Conservation (phyloP, 2,888 invertebrate species). For the Teleogryllus oceanicus region DNA sequence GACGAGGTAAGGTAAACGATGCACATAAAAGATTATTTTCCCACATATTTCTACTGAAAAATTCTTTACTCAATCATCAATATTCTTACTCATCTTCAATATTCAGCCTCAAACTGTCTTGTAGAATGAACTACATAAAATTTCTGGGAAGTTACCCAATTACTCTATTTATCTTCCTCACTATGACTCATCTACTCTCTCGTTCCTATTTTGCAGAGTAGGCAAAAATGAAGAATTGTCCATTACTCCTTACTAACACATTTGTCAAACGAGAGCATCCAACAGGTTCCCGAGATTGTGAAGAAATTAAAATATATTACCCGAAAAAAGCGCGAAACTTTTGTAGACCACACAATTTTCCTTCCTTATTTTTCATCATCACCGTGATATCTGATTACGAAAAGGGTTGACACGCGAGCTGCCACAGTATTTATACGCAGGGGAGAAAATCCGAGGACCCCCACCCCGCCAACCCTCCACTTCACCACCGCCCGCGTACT, state of each 20-base stretch:
- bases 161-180: no score
- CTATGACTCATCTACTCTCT: no score
- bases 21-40: no score
- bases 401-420: neutral
- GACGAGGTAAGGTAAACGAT: no score
- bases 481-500: neutral
- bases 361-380: conserved; percentile 6
- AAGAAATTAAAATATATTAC: neutral
- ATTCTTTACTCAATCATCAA: no score
- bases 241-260: neutral
- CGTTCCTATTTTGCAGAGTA: no score
- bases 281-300: neutral
- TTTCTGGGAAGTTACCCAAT: no score
- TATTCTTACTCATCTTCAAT: no score
- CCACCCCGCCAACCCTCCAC: neutral
- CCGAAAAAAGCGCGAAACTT: neutral
- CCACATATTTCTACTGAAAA: no score
- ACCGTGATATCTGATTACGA: neutral
- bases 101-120: no score
- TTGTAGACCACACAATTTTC: neutral
- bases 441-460: neutral
- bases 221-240: no score
- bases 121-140: no score
- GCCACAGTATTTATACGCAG: neutral
- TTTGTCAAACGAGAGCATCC: neutral